Evolutionary conservation across 2,888 invertebrate species (phyloP).

Genomic region (Protodeltote pygarga): DNA sequence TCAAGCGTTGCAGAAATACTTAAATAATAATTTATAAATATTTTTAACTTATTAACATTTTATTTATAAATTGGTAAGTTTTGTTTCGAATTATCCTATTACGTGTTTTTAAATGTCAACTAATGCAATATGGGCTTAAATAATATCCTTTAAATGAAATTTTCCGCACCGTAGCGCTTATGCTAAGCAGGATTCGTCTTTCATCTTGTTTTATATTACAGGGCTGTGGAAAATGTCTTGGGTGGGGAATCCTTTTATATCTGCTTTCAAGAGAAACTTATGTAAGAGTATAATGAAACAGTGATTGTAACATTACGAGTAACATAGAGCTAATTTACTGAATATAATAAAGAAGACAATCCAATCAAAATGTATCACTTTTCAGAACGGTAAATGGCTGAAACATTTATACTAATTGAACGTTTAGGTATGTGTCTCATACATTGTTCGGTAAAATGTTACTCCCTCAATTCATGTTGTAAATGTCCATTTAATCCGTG

Average conservation of each 20-base stretch:
- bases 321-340: neutral
- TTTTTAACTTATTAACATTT: neutral
- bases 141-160: constrained; percentile 57
- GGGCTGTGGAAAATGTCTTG: constrained; percentile 55
- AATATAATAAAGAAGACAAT: neutral
- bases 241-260: constrained; percentile 50
- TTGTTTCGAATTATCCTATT: constrained; percentile 29
- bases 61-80: constrained; percentile 7
- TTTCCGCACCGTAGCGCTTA: constrained; percentile 62
- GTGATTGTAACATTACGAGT: constrained; percentile 5
- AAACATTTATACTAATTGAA: neutral
- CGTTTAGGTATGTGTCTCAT: neutral
- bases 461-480: too few species aligned
- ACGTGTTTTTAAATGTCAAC: constrained; percentile 53
- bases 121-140: constrained; percentile 57
- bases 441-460: neutral
- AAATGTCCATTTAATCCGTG: neutral
- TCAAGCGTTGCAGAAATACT: too few species aligned
- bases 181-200: constrained; percentile 71
- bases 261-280: constrained; percentile 32
- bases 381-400: too few species aligned
- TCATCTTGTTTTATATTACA: constrained; percentile 72
- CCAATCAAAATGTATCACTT: too few species aligned
- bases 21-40: too few species aligned
- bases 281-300: constrained; percentile 33